Evolutionary conservation across 1,140 invertebrate genomes (phyloP), one percentile per base, ranked within the genome.

Genomic region (Drosophila persimilis): DNA sequence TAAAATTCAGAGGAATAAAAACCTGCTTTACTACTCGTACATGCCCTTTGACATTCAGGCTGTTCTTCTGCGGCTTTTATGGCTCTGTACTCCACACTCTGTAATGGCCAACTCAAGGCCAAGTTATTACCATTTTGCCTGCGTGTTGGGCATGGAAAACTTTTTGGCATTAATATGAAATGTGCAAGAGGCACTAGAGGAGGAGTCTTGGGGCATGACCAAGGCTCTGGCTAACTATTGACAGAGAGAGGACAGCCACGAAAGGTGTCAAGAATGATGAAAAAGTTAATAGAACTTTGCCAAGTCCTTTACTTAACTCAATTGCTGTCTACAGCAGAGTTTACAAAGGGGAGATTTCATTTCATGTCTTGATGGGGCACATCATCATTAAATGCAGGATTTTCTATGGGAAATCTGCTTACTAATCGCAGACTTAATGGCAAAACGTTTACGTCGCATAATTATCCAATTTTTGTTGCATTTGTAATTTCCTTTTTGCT

Each of bases 371-470:
- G 20, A 20, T 20, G 20, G 20, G 20, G 20, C 20, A 20, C 20
- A 20, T 20, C 20, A 20, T 20, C 20, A 24, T 24, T 24, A 24
- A 26, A 26, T 26, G 5, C 24, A 26, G 44, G 45, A 39, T 64
- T 47, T 58, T 22, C 61, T 26, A 50, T 62, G 50, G 80, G 35
- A 76, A 63, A 76, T 56, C 44, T 51, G 63, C 67, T 53, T 59
- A 57, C 15, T 73, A 86, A 85, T 86, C 63, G 35, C 58, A 56
- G 62, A 50, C 66, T 69, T 85, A 85, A 84, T 84, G 80, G 63
- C 80, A 69, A 84, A 80, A 80, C 80, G 80, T 67, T 84, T 80
- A 80, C 63, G 59, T 80, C 35, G 65, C 59, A 73, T 75, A 86
- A 85, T 84, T 84, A 84, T 74, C 58, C 53, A 66, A 61, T 73